These are phyloP conservation scores for Xestobium rufovillosum DNA, from an alignment of 2,888 invertebrate species.

Conservation along the genomic window DNA sequence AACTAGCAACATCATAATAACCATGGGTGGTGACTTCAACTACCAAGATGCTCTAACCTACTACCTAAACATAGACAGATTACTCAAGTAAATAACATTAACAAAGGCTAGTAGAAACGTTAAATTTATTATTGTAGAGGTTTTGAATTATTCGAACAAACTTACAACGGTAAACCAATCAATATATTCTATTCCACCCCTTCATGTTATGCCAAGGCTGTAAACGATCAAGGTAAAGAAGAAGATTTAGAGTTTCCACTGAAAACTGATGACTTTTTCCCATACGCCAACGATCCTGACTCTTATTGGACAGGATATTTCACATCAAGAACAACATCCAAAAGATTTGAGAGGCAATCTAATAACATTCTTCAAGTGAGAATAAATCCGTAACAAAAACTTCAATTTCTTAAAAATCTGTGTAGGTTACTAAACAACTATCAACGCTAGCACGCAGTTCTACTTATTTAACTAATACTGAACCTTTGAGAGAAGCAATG, in stretches of 20 bases:
- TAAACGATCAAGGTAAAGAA: slow-evolving; percentile 46
- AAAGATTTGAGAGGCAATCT: slow-evolving; percentile 43
- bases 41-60: slow-evolving; percentile 52
- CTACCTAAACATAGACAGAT: slow-evolving; percentile 53
- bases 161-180: too few species aligned
- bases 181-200: slow-evolving; percentile 77
- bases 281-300: slow-evolving; percentile 54
- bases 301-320: slow-evolving; percentile 68
- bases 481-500: slow-evolving; percentile 59
- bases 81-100: slow-evolving; percentile 28
- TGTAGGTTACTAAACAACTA: slow-evolving; percentile 8
- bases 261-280: slow-evolving; percentile 53
- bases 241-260: slow-evolving; percentile 37
- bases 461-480: slow-evolving; percentile 37
- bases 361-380: slow-evolving; percentile 38
- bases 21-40: too few species aligned
- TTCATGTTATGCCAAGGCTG: slow-evolving; percentile 67
- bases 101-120: too few species aligned
- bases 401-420: slow-evolving; percentile 4
- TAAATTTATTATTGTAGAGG: slow-evolving; percentile 18
- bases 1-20: slow-evolving; percentile 52
- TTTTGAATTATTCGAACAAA: slow-evolving; percentile 12
- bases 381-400: background rate
- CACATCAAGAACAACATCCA: slow-evolving; percentile 49
- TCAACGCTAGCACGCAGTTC: slow-evolving; percentile 39